Percentiles rank a stretch among this genome's conserved stretches.
These are phyloP conservation scores for Kryptolebias ocellatus DNA, from an alignment of 2,797 vertebrate genomes.

Conservation along the genomic window DNA sequence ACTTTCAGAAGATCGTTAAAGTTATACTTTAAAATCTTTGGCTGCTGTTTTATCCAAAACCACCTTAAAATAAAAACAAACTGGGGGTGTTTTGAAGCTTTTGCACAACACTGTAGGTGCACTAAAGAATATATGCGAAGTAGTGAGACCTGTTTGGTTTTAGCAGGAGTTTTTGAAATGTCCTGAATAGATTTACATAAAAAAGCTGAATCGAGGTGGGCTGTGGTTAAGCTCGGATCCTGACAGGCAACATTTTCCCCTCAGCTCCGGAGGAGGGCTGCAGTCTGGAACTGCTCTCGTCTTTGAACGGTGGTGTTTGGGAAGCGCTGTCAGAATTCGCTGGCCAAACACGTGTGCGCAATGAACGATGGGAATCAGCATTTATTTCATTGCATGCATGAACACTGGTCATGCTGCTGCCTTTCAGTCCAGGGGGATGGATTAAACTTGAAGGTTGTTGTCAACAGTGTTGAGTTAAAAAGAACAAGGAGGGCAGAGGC, in stretches of 20 bases:
- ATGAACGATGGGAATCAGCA: background rate
- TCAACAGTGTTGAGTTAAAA: background rate
- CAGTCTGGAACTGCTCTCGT: background rate
- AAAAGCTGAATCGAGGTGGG: too few relatives aligned
- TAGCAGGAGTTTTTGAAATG: too few relatives aligned
- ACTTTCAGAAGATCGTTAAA: too few relatives aligned
- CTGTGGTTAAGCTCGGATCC: background rate
- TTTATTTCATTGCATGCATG: constrained; percentile 5
- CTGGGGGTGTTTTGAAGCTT: too few relatives aligned
- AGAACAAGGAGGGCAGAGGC: constrained; percentile 1
- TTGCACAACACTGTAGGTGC: too few relatives aligned
- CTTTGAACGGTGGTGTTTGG: background rate
- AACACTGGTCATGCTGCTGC: background rate
- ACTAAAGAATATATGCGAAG: too few relatives aligned
- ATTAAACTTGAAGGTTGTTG: constrained; percentile 2
- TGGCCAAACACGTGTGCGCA: background rate
- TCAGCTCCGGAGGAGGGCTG: background rate
- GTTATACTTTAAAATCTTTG: too few relatives aligned
- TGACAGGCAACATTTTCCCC: background rate
- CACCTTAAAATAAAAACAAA: too few relatives aligned
- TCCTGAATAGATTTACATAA: too few relatives aligned
- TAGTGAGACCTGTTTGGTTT: too few relatives aligned
- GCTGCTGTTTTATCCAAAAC: too few relatives aligned
- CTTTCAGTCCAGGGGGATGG: background rate
- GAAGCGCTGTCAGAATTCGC: background rate